Base-by-base conservation (phyloP, 1,140 invertebrate species). In the Meloidogyne exigua region DNA sequence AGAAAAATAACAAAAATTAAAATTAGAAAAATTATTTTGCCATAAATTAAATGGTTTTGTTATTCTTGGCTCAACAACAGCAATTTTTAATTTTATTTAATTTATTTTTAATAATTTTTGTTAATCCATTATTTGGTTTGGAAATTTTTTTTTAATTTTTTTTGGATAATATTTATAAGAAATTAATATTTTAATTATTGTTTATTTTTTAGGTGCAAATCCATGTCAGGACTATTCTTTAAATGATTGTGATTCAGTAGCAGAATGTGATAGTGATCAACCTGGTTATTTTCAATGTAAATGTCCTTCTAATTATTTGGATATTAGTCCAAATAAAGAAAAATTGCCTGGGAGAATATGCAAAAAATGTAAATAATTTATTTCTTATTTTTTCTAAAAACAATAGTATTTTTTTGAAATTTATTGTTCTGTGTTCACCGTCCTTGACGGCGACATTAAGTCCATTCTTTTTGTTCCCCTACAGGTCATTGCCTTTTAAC, bases 191-290 rank as follows among this genome's bases (percentile, higher is more conserved):
- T 39, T n/a, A 25, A 21, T 32, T 26, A 25, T 66, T 72, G 13
- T 23, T 44, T 72, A 23, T 44, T 62, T 15, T 82, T 82, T 75
- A 85, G 84, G 80, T 62, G 63, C 78, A 36, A 85, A 87, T 76
- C 85, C 85, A 28, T 87, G 85, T 72, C 82, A 87, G 39, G 85
- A 87, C 57, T 87, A 87, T 69, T 80, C 85, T 12, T 80, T 87
- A 25, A 85, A 87, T 71, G 85, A 87, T 71, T 87, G 85, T 73
- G 86, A 87, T 67, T 42, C 81, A 15, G 76, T 82, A 36, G 86
- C 85, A 23, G 86, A 87, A 77, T 87, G 85, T 64, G 66, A 77
- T 68, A 87, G 85, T 49, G 85, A 88, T 69, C 81, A 83, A 73
- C 86, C 86, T 18, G 85, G 85, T 15, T 88, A 82, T 49, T 87